Evolutionary conservation across 2,888 invertebrate species (phyloP).

Genomic region (Leptinotarsa haldemani): DNA sequence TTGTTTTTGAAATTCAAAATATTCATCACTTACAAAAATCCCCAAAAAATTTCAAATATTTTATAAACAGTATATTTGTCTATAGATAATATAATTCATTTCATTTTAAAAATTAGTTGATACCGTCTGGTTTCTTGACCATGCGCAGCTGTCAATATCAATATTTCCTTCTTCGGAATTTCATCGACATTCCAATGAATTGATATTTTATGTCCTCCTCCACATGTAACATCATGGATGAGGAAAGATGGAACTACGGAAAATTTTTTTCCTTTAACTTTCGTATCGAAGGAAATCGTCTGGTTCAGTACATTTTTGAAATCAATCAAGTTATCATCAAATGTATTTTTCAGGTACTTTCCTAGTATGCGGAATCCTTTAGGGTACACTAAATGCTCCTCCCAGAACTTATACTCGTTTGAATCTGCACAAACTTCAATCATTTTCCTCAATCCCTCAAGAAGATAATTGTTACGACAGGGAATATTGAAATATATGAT

Average conservation of each 20-base stretch:
- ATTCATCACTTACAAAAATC: too few relatives aligned
- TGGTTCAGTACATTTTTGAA: constrained; percentile 36
- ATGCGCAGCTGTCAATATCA: constrained; percentile 42
- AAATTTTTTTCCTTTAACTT: constrained; percentile 1
- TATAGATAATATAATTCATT: constrained; percentile 10
- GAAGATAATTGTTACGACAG: constrained; percentile 52
- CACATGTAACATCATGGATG: constrained; percentile 41
- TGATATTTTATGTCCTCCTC: constrained; percentile 39
- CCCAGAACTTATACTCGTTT: constrained; percentile 53
- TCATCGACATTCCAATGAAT: constrained; percentile 47
- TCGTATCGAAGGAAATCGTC: constrained; percentile 31
- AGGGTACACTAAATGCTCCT: constrained; percentile 46
- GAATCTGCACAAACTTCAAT: constrained; percentile 46
- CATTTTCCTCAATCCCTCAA: constrained; percentile 51
- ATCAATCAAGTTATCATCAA: constrained; percentile 25
- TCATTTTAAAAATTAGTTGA: constrained; percentile 40
- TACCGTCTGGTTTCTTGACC: constrained; percentile 44
- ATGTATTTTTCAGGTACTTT: constrained; percentile 35
- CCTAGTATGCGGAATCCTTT: constrained; percentile 42
- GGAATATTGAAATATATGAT: constrained; percentile 54
- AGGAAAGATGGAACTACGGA: constrained; percentile 15
- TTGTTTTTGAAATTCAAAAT: too few relatives aligned
- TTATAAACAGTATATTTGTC: too few relatives aligned
- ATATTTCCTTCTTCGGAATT: constrained; percentile 27
- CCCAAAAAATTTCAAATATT: too few relatives aligned